Percentiles rank a stretch among this genome's conserved stretches.
Evolutionary conservation across 2,888 invertebrate genomes (phyloP).

Genomic region (Unio delphinus): DNA sequence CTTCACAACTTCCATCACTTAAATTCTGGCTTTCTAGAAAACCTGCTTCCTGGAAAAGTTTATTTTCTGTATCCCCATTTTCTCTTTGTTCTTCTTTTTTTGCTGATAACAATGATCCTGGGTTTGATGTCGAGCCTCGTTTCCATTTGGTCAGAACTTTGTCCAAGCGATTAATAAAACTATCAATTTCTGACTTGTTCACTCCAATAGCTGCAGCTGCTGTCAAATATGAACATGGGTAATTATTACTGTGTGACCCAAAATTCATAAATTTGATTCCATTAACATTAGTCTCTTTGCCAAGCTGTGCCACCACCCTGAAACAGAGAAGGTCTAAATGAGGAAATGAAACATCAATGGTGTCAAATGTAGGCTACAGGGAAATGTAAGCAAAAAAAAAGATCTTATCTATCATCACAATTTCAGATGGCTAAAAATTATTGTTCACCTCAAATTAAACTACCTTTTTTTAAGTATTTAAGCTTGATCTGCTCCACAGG

Average conservation of each 20-base stretch:
- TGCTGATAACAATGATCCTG: too few relatives aligned
- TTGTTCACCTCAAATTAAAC: background rate
- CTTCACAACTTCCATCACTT: too few relatives aligned
- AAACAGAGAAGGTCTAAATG: constrained; percentile 6
- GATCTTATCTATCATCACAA: background rate
- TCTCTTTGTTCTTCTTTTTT: too few relatives aligned
- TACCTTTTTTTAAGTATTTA: too few relatives aligned
- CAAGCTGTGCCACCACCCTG: constrained; percentile 71
- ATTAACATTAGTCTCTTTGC: constrained; percentile 46
- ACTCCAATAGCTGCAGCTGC: constrained; percentile 83
- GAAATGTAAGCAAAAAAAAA: background rate
- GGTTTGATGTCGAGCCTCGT: background rate
- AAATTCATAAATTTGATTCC: constrained; percentile 75
- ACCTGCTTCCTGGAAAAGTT: too few relatives aligned
- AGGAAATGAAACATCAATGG: background rate
- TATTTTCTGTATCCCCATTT: too few relatives aligned
- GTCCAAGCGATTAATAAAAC: constrained; percentile 79
- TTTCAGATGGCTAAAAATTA: background rate
- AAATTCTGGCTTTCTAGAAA: too few relatives aligned
- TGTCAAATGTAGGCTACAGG: background rate
- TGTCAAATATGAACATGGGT: constrained; percentile 80
- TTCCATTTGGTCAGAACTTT: constrained; percentile 74
- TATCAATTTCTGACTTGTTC: constrained; percentile 79
- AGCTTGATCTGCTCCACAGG: too few relatives aligned
- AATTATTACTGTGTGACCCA: constrained; percentile 79